These are phyloP conservation scores for Menidia beryllina DNA, from an alignment of 2,113 vertebrate genomes.

Conservation along the genomic window DNA sequence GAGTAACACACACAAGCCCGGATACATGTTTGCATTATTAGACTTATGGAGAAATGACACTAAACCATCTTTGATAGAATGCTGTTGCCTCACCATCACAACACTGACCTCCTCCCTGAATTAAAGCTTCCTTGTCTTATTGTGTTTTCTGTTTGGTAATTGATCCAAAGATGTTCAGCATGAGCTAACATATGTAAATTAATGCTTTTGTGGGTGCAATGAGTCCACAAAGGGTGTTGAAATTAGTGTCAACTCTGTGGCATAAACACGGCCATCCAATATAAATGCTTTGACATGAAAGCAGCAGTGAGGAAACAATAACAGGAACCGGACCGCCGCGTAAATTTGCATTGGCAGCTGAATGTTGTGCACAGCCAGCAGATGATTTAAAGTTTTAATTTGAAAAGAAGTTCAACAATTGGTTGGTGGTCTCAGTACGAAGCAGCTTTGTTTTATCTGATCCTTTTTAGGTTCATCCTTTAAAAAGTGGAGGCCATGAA, in stretches of 20 bases:
- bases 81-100: constrained; percentile 19
- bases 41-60: background rate
- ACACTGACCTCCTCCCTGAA: constrained; percentile 3
- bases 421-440: background rate
- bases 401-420: background rate
- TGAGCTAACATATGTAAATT: constrained; percentile 17
- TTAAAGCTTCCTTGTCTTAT: constrained; percentile 19
- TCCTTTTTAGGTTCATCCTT: background rate
- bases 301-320: constrained; percentile 18
- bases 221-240: constrained; percentile 26
- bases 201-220: background rate
- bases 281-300: constrained; percentile 32
- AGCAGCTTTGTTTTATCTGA: background rate
- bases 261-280: constrained; percentile 30
- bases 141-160: constrained; percentile 22
- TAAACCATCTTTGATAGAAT: constrained; percentile 3
- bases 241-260: constrained; percentile 25
- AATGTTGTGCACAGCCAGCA: background rate
- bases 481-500: background rate
- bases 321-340: constrained; percentile 6
- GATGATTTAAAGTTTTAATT: constrained; percentile 26
- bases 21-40: background rate
- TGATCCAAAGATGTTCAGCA: constrained; percentile 20
- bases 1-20: constrained; percentile 6
- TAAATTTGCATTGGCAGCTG: constrained; percentile 5